Percentiles rank a stretch among this genome's conserved stretches.
Conservation (phyloP, 2,797 vertebrate genomes). For the Acanthurus lineatus region DNA sequence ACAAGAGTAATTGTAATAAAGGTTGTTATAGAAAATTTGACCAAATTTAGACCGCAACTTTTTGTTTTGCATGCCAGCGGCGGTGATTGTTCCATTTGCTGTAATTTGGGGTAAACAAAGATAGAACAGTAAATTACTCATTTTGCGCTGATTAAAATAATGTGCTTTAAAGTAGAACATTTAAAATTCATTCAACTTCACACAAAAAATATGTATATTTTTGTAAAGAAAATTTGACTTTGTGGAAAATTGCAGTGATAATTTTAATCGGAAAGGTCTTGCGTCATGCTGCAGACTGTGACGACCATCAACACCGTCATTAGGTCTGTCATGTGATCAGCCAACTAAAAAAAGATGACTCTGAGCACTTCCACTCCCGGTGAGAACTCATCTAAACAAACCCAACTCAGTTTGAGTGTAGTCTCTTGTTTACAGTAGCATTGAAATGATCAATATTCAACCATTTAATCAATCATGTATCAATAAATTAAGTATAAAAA, state of each 20-base stretch:
- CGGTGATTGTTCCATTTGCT: constrained; percentile 86
- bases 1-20: constrained; percentile 99
- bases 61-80: constrained; percentile 90
- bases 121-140: constrained; percentile 32
- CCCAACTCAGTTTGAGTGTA: not conserved
- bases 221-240: constrained; percentile 14
- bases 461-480: not conserved
- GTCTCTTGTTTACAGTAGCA: constrained; percentile 7
- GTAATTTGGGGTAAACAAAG: constrained; percentile 85
- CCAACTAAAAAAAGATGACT: constrained; percentile 43
- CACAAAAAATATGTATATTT: not conserved
- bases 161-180: not conserved
- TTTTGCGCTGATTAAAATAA: constrained; percentile 20
- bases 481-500: constrained; percentile 42
- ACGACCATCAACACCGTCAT: constrained; percentile 30
- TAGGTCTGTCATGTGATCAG: constrained; percentile 30
- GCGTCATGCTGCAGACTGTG: constrained; percentile 30
- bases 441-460: constrained; percentile 26
- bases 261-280: constrained; percentile 38
- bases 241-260: not conserved
- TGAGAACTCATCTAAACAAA: constrained; percentile 37
- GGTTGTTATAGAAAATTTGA: constrained; percentile 95
- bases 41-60: constrained; percentile 91
- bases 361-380: constrained; percentile 1
- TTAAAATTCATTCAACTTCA: not conserved